Evolutionary conservation across 2,113 vertebrate species (phyloP).

Genomic region (Dermatemys mawii): DNA sequence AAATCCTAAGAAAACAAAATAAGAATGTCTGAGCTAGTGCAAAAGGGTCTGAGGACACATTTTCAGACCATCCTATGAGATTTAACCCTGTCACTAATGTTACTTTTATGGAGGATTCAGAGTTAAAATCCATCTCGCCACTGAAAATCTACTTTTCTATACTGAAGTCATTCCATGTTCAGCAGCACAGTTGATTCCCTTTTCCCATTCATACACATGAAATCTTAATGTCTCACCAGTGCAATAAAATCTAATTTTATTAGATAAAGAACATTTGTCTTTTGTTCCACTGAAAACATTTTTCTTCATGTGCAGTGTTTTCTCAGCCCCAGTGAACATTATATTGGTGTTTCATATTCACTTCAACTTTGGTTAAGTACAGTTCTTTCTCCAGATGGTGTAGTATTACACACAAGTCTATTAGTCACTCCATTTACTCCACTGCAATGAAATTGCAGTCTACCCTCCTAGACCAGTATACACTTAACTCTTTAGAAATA

Average conservation of each 20-base stretch:
- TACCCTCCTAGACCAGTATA: conserved; percentile 49
- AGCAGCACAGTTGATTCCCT: neutral
- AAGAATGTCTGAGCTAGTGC: neutral
- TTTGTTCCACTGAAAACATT: neutral
- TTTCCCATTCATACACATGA: neutral
- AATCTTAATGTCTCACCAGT: neutral
- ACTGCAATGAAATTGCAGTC: conserved; percentile 31
- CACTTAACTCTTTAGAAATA: conserved; percentile 69
- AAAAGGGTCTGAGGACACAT: neutral
- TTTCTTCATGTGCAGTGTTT: neutral
- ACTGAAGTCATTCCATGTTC: neutral
- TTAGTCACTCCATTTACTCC: conserved; percentile 64
- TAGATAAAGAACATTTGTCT: neutral
- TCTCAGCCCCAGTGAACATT: neutral
- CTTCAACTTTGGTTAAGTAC: conserved; percentile 18
- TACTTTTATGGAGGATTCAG: neutral
- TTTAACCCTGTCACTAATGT: neutral
- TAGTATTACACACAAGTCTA: conserved; percentile 60
- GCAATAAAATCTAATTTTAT: neutral
- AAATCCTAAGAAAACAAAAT: neutral
- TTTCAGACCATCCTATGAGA: neutral
- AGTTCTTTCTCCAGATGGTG: conserved; percentile 20
- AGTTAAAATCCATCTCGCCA: rapidly evolving
- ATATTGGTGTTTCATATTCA: neutral
- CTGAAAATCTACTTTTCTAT: neutral